Percentiles rank a stretch among this genome's conserved stretches.
These are phyloP conservation scores for Zosterops pallidus DNA, from an alignment of 2,113 vertebrate genomes.

Conservation along the genomic window DNA sequence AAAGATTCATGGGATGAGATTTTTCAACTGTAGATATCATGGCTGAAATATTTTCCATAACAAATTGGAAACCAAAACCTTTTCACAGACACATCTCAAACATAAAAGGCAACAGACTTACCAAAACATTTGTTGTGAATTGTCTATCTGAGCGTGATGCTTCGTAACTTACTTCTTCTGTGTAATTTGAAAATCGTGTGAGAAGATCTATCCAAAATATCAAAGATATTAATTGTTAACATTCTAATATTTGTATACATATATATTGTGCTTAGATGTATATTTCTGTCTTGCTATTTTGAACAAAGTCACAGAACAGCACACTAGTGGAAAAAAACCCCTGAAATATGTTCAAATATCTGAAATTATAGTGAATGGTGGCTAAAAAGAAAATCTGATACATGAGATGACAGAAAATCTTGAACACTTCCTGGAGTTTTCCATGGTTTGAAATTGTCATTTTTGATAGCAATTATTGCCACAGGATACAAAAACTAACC, in stretches of 20 bases:
- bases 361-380: not conserved
- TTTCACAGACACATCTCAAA: not conserved
- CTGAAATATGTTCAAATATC: not conserved
- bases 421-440: not conserved
- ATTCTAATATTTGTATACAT: not conserved
- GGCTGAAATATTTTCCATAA: not conserved
- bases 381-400: not conserved
- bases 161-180: not conserved
- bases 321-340: not conserved
- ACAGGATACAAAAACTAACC: not conserved
- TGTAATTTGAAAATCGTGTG: not conserved
- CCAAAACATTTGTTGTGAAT: constrained; percentile 1
- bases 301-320: not conserved
- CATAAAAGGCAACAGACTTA: not conserved
- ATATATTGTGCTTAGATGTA: not conserved
- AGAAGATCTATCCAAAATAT: not conserved
- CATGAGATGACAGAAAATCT: not conserved
- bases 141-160: not conserved
- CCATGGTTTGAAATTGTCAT: not conserved
- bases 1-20: not conserved
- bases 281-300: not conserved
- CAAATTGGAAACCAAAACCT: not conserved
- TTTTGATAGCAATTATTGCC: constrained; percentile 1
- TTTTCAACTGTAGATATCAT: not conserved
- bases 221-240: not conserved